Conservation (phyloP, 2,113 vertebrate genomes). For the Elaphurus davidianus region DNA sequence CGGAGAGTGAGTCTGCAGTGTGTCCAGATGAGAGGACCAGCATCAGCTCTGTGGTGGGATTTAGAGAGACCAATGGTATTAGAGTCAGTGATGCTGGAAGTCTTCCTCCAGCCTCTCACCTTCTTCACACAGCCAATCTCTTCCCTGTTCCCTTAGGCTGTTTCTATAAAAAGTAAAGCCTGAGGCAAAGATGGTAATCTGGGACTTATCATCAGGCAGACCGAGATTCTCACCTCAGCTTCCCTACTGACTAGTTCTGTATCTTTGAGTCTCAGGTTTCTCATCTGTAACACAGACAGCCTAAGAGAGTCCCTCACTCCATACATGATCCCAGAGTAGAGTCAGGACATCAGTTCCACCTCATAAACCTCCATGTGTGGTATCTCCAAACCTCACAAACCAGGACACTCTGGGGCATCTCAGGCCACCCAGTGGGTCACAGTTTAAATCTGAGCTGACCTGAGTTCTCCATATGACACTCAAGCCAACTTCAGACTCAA, state of each 20-base stretch:
- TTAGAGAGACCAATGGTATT: background rate
- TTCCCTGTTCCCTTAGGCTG: too few relatives aligned
- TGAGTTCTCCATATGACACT: background rate
- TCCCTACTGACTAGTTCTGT: background rate
- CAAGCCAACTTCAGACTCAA: background rate
- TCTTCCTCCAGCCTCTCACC: background rate
- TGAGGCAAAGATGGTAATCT: background rate
- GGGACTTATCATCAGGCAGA: background rate
- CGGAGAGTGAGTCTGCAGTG: background rate
- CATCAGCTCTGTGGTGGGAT: background rate
- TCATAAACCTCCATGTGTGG: background rate
- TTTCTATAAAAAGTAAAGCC: background rate
- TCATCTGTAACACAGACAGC: background rate
- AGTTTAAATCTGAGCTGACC: background rate
- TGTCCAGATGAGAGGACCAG: background rate
- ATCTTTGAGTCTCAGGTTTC: background rate
- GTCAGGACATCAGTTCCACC: background rate
- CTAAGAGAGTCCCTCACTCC: background rate
- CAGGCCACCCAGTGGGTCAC: background rate
- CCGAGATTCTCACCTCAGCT: background rate
- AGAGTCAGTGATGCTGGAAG: background rate
- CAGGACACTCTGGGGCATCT: background rate
- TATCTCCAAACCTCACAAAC: background rate
- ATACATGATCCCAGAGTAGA: background rate
- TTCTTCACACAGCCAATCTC: background rate